Percentiles rank a stretch among this genome's conserved stretches.
Conservation (phyloP, 1,140 invertebrate genomes). For the Drosophila parabipectinata region DNA sequence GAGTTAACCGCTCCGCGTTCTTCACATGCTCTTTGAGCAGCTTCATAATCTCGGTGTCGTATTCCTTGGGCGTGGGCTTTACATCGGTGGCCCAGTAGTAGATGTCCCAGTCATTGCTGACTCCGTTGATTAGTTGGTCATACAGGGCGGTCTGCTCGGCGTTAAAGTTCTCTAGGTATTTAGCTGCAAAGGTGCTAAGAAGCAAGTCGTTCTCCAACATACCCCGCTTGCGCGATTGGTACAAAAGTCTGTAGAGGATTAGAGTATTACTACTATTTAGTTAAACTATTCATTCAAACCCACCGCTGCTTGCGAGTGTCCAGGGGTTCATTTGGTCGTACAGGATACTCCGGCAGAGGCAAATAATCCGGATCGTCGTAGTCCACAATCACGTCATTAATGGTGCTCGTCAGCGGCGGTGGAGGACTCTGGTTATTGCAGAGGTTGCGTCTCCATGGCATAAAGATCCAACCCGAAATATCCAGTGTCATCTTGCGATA, state of each 20-base stretch:
- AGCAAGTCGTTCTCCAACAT: slow-evolving; percentile 98
- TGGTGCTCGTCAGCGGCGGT: slow-evolving; percentile 23
- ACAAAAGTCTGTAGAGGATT: slow-evolving; percentile 88
- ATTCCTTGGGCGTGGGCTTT: slow-evolving; percentile 93
- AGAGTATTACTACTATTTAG: background rate
- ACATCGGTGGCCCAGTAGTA: slow-evolving; percentile 96
- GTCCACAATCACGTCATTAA: slow-evolving; percentile 70
- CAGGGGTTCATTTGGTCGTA: slow-evolving; percentile 65
- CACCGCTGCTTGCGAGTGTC: slow-evolving; percentile 70
- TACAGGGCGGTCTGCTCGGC: slow-evolving; percentile 91
- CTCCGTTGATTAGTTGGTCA: slow-evolving; percentile 95
- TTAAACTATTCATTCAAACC: background rate
- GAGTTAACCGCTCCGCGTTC: slow-evolving; percentile 89
- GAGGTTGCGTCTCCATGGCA: slow-evolving; percentile 25
- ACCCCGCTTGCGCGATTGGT: slow-evolving; percentile 98
- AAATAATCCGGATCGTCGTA: slow-evolving; percentile 76
- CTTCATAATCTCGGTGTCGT: slow-evolving; percentile 94
- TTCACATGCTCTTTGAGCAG: slow-evolving; percentile 93
- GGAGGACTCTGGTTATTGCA: background rate
- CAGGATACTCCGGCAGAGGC: slow-evolving; percentile 74
- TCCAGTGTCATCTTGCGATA: slow-evolving; percentile 30
- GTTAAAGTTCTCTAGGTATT: slow-evolving; percentile 90
- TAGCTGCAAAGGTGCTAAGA: slow-evolving; percentile 96
- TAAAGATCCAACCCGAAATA: slow-evolving; percentile 32
- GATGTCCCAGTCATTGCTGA: slow-evolving; percentile 98